These are phyloP conservation scores for Hucho hucho DNA, from an alignment of 2,113 vertebrate genomes.

Conservation along the genomic window DNA sequence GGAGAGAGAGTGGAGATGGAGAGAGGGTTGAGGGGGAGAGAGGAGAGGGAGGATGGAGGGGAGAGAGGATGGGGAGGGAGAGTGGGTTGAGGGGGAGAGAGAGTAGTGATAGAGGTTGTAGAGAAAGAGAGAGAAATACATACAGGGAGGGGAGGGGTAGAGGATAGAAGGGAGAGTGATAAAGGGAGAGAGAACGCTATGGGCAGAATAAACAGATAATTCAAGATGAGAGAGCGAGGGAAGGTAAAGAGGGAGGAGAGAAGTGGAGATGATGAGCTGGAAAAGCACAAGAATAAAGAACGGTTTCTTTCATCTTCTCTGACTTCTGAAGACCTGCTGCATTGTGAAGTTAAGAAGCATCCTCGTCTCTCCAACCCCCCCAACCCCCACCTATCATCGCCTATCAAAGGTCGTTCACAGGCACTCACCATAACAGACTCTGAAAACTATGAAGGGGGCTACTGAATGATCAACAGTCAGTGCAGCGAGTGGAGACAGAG, in stretches of 20 bases:
- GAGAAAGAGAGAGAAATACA: too few species aligned
- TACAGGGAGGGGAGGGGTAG: too few species aligned
- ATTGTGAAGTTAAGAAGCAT: background rate
- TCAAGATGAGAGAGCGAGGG: too few species aligned
- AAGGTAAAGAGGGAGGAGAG: background rate
- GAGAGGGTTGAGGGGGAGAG: too few species aligned
- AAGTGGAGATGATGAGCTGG: background rate
- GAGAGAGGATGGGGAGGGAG: constrained; percentile 5
- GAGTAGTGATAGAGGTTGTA: background rate
- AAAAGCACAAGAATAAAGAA: background rate
- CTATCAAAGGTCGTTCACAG: too few species aligned
- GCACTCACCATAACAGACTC: too few species aligned
- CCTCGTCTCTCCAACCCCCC: background rate
- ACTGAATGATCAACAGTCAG: background rate
- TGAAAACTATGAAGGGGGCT: background rate
- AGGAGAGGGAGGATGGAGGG: background rate
- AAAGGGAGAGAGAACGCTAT: background rate
- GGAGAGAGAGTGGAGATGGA: too few species aligned
- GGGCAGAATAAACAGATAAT: background rate
- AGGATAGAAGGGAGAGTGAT: too few species aligned
- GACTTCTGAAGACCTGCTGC: background rate
- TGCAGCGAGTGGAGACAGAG: background rate
- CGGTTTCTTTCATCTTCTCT: constrained; percentile 7
- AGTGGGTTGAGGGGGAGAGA: background rate
- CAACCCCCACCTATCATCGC: too few species aligned